phyloP scores from a whole-genome alignment of 2,888 invertebrate genomes.

The Lepidonotus clava region DNA sequence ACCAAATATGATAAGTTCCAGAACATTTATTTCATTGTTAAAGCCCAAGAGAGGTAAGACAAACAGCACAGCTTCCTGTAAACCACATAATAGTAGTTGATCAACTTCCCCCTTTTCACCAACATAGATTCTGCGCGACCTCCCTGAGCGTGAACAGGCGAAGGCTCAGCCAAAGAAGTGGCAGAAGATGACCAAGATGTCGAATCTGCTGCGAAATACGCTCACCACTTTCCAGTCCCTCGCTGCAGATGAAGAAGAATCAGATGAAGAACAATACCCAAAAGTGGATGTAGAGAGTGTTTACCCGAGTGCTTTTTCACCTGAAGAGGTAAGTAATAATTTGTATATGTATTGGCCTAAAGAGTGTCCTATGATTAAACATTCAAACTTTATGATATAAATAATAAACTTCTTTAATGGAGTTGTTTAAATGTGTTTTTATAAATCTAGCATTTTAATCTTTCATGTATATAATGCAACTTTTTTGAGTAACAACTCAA shows the following conservation, averaged over 20 bases:
- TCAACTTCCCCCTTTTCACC: too few species aligned
- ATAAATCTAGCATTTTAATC: too few species aligned
- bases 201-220: conserved; percentile 32
- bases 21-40: too few species aligned
- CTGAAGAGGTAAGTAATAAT: conserved; percentile 70
- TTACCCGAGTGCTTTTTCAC: conserved; percentile 73
- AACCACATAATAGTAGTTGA: too few species aligned
- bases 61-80: too few species aligned
- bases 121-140: conserved; percentile 26
- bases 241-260: conserved; percentile 20
- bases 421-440: too few species aligned
- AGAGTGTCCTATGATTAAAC: not conserved
- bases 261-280: conserved; percentile 66
- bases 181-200: conserved; percentile 49
- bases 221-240: conserved; percentile 9
- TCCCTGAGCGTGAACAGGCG: not conserved
- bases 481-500: not conserved
- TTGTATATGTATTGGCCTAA: not conserved
- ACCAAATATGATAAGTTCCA: too few species aligned
- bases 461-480: not conserved
- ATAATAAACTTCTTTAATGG: too few species aligned
- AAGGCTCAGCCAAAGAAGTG: conserved; percentile 35
- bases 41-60: too few species aligned
- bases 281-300: conserved; percentile 76
- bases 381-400: too few species aligned